Evolutionary conservation across 2,113 vertebrate genomes (phyloP), one percentile per base, ranked within the genome.

Genomic region (Mus spicilegus): DNA sequence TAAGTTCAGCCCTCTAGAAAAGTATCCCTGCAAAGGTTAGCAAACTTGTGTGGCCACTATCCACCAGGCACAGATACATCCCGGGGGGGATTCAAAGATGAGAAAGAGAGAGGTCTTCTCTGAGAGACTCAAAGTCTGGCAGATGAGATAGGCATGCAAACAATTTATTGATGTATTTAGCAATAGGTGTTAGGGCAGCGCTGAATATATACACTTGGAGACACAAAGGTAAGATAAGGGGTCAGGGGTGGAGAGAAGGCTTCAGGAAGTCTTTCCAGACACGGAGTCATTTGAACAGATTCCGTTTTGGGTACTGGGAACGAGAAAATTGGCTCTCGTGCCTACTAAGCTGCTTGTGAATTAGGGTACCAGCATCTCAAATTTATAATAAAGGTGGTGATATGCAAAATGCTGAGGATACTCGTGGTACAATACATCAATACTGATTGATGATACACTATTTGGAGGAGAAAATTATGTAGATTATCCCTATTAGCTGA

Each of bases 51-150:
- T 73, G 73, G 73, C n/a, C 70, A 51, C 91, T 91, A 19, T 72
- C 95, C 61, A 61, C 58, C 87, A 96, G 84, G 58, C 85, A 24
- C 76, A 92, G 92, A 93, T 88, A 76, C 63, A 95, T 87, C 73
- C 88, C 76, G 46, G 54, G 54, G 72, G 84, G 72, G 85, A 91
- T 56, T 93, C 67, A 94, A 78, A 95, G 91, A 93, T 75, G 92
- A 63, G 9, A 75, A 97, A 86, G 88, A 92, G 72, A 87, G 13
- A 89, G 58, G 54, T 78, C 61, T 88, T 84, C 67, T 51, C 91
- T 82, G 96, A 93, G 91, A 93, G 87, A 69, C 87, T 96, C 93
- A 91, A 85, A 97, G 87, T 94, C 93, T 91, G 94, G 89, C 51
- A 56, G 69, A 49, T 54, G 78, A 95, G 93, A 93, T 81, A 93